phyloP scores from a whole-genome alignment of 1,140 invertebrate genomes.

The Harlomillsia oculata region DNA sequence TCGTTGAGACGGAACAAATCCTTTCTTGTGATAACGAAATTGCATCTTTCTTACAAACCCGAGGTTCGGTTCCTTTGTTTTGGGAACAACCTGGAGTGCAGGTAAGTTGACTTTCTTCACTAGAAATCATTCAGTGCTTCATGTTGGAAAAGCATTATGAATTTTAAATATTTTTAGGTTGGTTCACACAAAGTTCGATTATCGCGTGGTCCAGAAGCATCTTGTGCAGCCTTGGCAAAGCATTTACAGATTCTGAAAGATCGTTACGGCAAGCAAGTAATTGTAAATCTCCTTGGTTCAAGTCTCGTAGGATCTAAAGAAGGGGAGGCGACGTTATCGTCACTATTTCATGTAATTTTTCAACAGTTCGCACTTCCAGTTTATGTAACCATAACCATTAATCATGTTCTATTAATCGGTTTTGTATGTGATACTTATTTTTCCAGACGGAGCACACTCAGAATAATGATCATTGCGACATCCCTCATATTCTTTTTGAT shows the following conservation, averaged over 20 bases:
- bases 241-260: conserved; percentile 79
- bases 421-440: too few relatives aligned
- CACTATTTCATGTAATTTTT: conserved; percentile 69
- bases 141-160: background rate
- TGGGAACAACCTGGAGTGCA: conserved; percentile 99
- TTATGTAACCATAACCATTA: background rate
- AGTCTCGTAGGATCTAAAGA: conserved; percentile 85
- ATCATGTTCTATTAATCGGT: conserved; percentile 5
- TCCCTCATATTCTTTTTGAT: conserved; percentile 78
- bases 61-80: conserved; percentile 94
- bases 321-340: conserved; percentile 89
- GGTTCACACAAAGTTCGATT: conserved; percentile 98
- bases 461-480: conserved; percentile 57
- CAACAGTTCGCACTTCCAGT: background rate
- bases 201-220: conserved; percentile 86
- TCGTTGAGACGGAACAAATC: conserved; percentile 98
- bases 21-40: conserved; percentile 82
- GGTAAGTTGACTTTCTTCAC: conserved; percentile 41
- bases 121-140: background rate
- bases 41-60: conserved; percentile 72
- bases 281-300: conserved; percentile 85
- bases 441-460: conserved; percentile 70
- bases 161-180: conserved; percentile 48
- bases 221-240: conserved; percentile 79
- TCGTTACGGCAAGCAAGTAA: conserved; percentile 80